A percentile compares a stretch with the other conserved stretches of the same genome.
phyloP scores from a whole-genome alignment of 2,797 vertebrate genomes.

The Alcedo quadribrachys region DNA sequence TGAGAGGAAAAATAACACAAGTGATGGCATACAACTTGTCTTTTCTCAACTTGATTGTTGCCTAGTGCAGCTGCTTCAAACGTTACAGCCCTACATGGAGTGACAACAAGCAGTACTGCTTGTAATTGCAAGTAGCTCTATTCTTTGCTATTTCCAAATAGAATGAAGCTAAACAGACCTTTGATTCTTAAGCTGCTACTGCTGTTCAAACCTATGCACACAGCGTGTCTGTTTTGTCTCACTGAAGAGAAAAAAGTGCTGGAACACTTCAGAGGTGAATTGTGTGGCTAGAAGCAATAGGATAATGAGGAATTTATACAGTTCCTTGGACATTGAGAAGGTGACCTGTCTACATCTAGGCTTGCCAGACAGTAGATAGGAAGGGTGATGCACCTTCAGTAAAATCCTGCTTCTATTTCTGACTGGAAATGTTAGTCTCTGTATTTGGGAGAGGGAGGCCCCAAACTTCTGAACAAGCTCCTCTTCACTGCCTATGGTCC shows the following conservation, averaged over 20 bases:
- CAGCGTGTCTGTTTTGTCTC: background rate
- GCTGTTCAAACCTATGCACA: background rate
- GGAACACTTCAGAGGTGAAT: background rate
- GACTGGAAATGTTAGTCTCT: background rate
- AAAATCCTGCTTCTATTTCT: background rate
- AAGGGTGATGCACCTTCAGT: background rate
- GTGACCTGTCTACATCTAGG: background rate
- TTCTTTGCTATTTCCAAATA: background rate
- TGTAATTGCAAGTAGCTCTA: background rate
- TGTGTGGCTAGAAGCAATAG: background rate
- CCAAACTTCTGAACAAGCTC: background rate
- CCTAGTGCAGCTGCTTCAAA: background rate
- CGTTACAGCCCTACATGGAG: background rate
- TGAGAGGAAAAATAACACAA: background rate
- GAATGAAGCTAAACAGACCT: background rate
- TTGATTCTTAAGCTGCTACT: background rate
- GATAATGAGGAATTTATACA: background rate
- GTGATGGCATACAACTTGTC: background rate
- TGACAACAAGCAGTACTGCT: background rate
- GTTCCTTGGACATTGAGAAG: background rate
- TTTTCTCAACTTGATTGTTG: background rate
- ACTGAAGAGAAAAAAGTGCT: background rate
- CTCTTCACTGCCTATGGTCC: background rate
- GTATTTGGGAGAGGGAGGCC: background rate
- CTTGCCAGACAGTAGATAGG: background rate